Base-by-base conservation (phyloP, 1,140 invertebrate species). In the Drosophila repleta region DNA sequence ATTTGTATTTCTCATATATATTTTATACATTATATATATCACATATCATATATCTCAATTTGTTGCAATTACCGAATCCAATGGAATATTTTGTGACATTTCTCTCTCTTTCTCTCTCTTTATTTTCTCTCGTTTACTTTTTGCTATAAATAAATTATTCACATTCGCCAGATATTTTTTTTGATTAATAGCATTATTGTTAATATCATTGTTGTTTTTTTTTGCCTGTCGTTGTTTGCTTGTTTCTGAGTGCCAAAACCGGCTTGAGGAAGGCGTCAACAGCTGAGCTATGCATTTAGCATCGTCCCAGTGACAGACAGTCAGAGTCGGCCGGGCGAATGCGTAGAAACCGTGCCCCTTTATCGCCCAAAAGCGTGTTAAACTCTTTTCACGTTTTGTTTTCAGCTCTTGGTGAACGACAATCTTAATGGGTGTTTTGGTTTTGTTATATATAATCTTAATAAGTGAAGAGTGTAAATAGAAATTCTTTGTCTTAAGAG, bases 181-280 rank as follows among this genome's bases (percentile, higher is more conserved):
- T 45, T 32, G 39, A 57, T 57, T 45, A 57, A 55, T 55, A 15
- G 20, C 24, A 41, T 55, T 41, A 41, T 39, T 24, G 18, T n/a
- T 26, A 48, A 52, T 32, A 26, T 7, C 11, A 15, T 18, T 51
- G 8, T 51, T 32, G 49, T 32, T 51, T 4, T 32, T 20, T 17
- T 11, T 29, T 29, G n/a, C n/a, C n/a, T 41, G 15, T 20, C 21
- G 51, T 29, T 43, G 21, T 56, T 43, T 41, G 52, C 7, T 11
- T 29, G 29, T 15, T 52, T 1, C 1, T 0, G 13, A 17, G 35
- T 2, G 18, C 3, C 18, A 17, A 43, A 56, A 56, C 53, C n/a
- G 37, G 53, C 37, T 56, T 4, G 7, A 0, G 2, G 11, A 7
- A 56, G 53, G 35, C 21, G 37, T 56, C 8, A 56, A 56, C 53